Base-by-base conservation (phyloP, 2,113 vertebrate genomes). In the Edolisoma coerulescens region DNA sequence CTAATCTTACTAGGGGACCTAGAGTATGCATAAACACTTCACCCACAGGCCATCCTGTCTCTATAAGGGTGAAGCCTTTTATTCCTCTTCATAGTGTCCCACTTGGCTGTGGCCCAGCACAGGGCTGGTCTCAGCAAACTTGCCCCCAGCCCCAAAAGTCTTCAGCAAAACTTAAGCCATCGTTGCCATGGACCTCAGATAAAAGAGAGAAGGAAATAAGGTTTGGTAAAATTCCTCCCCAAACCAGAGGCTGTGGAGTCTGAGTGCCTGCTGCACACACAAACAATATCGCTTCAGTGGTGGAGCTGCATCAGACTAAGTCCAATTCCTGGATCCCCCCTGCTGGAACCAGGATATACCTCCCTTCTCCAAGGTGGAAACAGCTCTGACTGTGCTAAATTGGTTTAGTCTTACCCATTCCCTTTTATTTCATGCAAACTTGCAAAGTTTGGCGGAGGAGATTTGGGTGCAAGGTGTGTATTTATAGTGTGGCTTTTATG, bases 1-100 rank as follows among this genome's bases (percentile, higher is more conserved):
- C 19, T 60, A 47, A 27, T 53, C 18, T 35, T 60, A 13, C 16
- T 8, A 5, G 20, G 5, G 39, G 3, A 74, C 52, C 7, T 23
- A 60, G 44, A 33, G 14, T 30, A 1, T 2, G 0, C 6, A 26
- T 24, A 42, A 63, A 77, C 6, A 14, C 7, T 53, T 23, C 20
- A 70, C 2, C 30, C 35, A 13, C 5, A 32, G 19, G 24, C 27
- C 44, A 35, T 14, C 9, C 10, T 3, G 13, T 47, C 44, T 30
- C 35, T 7, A 3, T 67, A 37, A 61, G 33, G 11, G 10, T 33
- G 26, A 79, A 67, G 22, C 6, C 8, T 67, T 69, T 78, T 45
- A 28, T 37, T 13, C 8, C 9, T 49, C 30, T 42, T 68, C 32
- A 4, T 4, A 30, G 35, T 16, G 12, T 32, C 39, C 6, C 21